A percentile compares a stretch with the other conserved stretches of the same genome.
phyloP scores from a whole-genome alignment of 2,113 vertebrate genomes.

The Cichladusa arquata region DNA sequence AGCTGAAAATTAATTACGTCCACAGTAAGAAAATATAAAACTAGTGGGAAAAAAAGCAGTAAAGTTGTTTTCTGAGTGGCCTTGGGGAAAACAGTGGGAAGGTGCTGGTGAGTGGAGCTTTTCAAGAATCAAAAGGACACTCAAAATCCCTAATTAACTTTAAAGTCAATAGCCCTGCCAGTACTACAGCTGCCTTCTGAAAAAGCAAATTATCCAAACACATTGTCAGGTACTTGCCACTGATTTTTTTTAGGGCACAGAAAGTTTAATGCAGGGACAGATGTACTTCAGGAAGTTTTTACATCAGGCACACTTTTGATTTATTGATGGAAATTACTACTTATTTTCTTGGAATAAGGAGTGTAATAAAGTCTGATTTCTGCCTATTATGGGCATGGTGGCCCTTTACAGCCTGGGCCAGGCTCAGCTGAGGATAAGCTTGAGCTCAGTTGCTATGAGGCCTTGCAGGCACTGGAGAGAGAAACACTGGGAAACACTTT shows the following conservation, averaged over 20 bases:
- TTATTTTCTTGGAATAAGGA: slow-evolving; percentile 14
- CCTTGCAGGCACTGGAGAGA: neutral
- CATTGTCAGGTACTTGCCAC: neutral
- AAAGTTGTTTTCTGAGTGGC: neutral
- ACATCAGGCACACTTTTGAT: neutral
- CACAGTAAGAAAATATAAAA: neutral
- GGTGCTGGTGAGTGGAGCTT: neutral
- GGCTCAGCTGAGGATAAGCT: neutral
- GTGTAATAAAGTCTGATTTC: neutral
- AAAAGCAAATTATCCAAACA: neutral
- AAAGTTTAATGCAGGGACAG: neutral
- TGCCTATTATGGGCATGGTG: neutral
- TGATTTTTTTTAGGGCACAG: neutral
- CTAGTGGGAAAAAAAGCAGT: neutral
- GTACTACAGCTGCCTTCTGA: neutral
- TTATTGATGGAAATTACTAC: neutral
- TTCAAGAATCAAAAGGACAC: slow-evolving; percentile 24
- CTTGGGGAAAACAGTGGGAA: neutral
- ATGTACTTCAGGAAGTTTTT: neutral
- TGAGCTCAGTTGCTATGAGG: neutral
- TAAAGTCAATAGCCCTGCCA: neutral
- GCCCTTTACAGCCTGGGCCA: neutral
- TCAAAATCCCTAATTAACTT: neutral
- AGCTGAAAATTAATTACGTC: neutral
- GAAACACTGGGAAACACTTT: neutral